Evolutionary conservation across 1,140 invertebrate species (phyloP).

Genomic region (Scaptomyza pallida): DNA sequence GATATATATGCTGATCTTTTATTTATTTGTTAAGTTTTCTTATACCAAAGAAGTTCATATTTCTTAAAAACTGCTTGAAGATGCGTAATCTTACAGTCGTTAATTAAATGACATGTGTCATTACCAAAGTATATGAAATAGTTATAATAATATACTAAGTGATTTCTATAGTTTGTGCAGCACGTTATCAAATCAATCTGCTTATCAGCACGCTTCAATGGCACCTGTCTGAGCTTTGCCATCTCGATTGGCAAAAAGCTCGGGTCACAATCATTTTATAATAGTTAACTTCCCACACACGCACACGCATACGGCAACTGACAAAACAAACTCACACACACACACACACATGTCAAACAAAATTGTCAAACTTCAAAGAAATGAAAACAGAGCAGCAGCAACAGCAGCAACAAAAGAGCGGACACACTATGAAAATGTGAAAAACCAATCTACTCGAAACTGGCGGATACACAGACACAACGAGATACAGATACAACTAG

Average conservation of each 20-base stretch:
- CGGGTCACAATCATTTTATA: conserved; percentile 34
- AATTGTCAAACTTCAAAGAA: conserved; percentile 30
- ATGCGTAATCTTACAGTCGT: too few relatives aligned
- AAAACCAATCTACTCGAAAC: conserved; percentile 36
- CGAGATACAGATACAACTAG: conserved; percentile 8
- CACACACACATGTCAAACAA: conserved; percentile 18
- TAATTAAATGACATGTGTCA: neutral
- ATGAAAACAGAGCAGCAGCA: too few relatives aligned
- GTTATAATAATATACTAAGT: too few relatives aligned
- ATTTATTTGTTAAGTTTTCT: too few relatives aligned
- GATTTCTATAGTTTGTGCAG: neutral
- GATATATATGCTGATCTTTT: too few relatives aligned
- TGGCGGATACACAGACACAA: neutral
- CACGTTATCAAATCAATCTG: conserved; percentile 29
- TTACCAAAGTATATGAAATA: neutral
- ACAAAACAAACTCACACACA: conserved; percentile 11
- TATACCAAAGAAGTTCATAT: too few relatives aligned
- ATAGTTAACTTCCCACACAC: conserved; percentile 15
- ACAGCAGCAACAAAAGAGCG: conserved; percentile 7
- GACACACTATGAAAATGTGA: conserved; percentile 22
- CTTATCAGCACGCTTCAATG: conserved; percentile 35
- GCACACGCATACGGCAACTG: neutral
- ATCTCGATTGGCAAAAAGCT: conserved; percentile 9
- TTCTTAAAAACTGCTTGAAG: too few relatives aligned
- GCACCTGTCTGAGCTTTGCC: conserved; percentile 10